Conservation (phyloP, 2,888 invertebrate species). For the Ypsolopha sequella region DNA sequence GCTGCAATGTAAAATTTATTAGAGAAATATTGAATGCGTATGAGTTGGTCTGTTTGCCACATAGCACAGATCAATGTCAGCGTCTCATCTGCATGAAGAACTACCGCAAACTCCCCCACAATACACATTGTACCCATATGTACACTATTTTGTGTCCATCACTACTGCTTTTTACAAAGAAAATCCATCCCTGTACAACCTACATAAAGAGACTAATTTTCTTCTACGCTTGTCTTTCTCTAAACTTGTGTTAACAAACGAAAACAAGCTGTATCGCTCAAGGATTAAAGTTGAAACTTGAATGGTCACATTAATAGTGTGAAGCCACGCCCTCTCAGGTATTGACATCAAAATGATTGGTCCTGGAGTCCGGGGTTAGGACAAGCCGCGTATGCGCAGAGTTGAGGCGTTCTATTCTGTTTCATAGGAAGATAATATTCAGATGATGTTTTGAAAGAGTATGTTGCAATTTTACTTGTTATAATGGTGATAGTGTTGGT, state of each 20-base stretch:
- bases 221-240: background rate
- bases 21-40: no score
- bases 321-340: conserved; percentile 44
- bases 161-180: conserved; percentile 10
- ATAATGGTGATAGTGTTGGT: no score
- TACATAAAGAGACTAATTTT: conserved; percentile 13
- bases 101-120: conserved; percentile 61
- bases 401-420: conserved; percentile 26
- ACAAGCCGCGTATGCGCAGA: conserved; percentile 33
- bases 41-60: conserved; percentile 20
- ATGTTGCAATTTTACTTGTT: no score
- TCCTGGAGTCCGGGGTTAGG: conserved; percentile 27
- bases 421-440: no score
- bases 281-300: background rate
- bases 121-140: conserved; percentile 43
- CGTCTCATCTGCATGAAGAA: conserved; percentile 63
- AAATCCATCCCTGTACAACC: conserved; percentile 24
- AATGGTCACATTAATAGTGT: conserved; percentile 17
- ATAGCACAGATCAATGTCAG: conserved; percentile 51
- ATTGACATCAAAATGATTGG: conserved; percentile 61
- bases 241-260: background rate
- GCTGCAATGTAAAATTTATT: no score
- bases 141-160: conserved; percentile 54
- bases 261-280: background rate
- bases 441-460: no score